Base-by-base conservation (phyloP, 2,888 invertebrate species). In the Epistrophe eligans region DNA sequence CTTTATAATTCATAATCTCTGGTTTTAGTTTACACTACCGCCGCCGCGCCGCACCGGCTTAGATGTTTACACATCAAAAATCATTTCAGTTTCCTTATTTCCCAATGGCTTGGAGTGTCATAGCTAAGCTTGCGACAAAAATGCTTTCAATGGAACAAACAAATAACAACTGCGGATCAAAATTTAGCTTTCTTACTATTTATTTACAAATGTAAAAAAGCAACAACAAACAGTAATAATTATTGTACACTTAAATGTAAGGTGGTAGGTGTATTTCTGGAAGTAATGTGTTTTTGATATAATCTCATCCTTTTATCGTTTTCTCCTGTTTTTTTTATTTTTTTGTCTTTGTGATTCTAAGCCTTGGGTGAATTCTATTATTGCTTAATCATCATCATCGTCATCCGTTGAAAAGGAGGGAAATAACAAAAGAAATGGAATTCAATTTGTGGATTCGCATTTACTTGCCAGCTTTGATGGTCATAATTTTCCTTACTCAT, bases 361-460 rank as follows among this genome's bases (percentile, higher is more conserved):
- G 13, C 13, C 43, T 6, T 43, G 13, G 43, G 15, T 43, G 43
- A 43, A 43, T 43, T 1, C 15, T 13, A 15, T 85, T 81, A 81
- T 77, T 85, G 81, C 74, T 77, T 74, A 64, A 81, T 85, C 81
- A 77, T 81, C 77, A 52, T 70, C 24, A 24, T 40, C 15, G n/a
- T 28, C 55, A 24, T 2, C 24, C 24, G n/a, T 55, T 55, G 9
- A 43, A n/a, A 52, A 45, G 48, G 13, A 50, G 58, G 52, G 71
- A 71, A 74, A 13, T 74, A 79, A 85, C 77, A 85, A 82, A 82
- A 74, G 74, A 28, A 71, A 85, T 45, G 67, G 71, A 85, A 82
- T 85, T 85, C 82, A 85, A 85, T 85, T 85, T 85, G 82, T 74
- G 74, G 77, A 79, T 82, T 82, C 85, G 71, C 82, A 85, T 85